phyloP scores from a whole-genome alignment of 2,113 vertebrate species.

The Gymnarchus niloticus region DNA sequence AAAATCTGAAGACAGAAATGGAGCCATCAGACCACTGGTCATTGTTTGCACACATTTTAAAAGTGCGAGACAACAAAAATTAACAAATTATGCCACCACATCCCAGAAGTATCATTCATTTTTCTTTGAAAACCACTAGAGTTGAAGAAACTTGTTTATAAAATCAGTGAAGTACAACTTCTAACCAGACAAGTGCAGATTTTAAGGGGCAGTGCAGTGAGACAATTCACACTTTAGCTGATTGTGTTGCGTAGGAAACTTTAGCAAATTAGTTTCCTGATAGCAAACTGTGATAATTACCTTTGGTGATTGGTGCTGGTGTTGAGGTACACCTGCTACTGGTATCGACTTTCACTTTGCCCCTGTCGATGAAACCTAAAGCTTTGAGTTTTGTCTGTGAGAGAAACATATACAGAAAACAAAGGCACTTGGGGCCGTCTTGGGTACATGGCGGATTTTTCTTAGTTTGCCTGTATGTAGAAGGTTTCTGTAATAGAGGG shows the following conservation, averaged over 20 bases:
- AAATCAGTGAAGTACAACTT: slow-evolving; percentile 27
- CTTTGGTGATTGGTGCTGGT: slow-evolving; percentile 15
- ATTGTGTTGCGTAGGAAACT: slow-evolving; percentile 22
- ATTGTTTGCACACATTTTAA: neutral
- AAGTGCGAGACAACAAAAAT: neutral
- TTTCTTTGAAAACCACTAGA: neutral
- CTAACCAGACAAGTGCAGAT: slow-evolving; percentile 24
- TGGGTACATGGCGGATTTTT: neutral
- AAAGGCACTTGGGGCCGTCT: neutral
- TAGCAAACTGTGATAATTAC: slow-evolving; percentile 32
- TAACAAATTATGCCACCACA: neutral
- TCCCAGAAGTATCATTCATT: slow-evolving; percentile 4
- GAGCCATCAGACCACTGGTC: neutral
- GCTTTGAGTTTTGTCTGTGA: neutral
- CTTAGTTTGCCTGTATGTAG: neutral
- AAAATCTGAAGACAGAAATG: neutral
- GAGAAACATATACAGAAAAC: neutral
- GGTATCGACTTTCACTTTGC: neutral
- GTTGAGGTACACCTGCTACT: slow-evolving; percentile 1
- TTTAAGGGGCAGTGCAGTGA: slow-evolving; percentile 11
- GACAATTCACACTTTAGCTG: slow-evolving; percentile 28
- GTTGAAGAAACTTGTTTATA: slow-evolving; percentile 23
- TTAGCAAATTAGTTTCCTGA: slow-evolving; percentile 28
- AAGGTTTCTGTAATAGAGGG: neutral
- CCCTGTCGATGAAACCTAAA: neutral